These are phyloP conservation scores for Rhinichthys osculus DNA, from an alignment of 2,797 vertebrate species.

Conservation along the genomic window DNA sequence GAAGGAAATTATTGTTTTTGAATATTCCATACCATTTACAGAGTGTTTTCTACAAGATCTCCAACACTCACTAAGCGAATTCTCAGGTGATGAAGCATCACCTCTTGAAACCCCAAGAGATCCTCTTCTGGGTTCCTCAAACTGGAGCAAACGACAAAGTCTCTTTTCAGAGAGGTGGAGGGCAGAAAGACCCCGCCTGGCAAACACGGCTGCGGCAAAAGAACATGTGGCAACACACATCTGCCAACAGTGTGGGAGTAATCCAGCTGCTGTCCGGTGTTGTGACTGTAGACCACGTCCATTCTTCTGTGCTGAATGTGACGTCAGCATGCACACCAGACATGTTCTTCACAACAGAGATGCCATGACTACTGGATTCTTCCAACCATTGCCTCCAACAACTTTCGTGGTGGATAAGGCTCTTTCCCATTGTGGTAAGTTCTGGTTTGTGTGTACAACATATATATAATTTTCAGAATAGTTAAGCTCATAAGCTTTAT, in stretches of 20 bases:
- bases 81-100: not conserved
- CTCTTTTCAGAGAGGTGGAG: slow-evolving; percentile 10
- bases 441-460: not conserved
- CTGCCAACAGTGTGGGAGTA: slow-evolving; percentile 10
- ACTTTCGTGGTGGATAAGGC: no score
- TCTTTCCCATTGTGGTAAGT: no score
- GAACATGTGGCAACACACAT: not conserved
- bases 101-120: not conserved
- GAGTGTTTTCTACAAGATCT: slow-evolving; percentile 5
- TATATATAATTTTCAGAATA: not conserved
- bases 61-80: not conserved
- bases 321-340: slow-evolving; percentile 1
- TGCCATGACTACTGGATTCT: no score
- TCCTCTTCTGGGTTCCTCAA: not conserved
- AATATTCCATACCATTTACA: not conserved
- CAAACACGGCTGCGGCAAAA: not conserved
- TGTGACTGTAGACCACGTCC: slow-evolving; percentile 13
- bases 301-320: slow-evolving; percentile 4
- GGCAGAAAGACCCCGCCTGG: not conserved
- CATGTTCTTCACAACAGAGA: not conserved
- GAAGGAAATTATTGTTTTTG: no score
- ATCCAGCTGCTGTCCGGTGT: not conserved
- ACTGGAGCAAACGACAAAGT: not conserved
- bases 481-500: not conserved
- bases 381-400: no score